Base-by-base conservation (phyloP, 2,797 vertebrate species). In the Limnodromus scolopaceus region DNA sequence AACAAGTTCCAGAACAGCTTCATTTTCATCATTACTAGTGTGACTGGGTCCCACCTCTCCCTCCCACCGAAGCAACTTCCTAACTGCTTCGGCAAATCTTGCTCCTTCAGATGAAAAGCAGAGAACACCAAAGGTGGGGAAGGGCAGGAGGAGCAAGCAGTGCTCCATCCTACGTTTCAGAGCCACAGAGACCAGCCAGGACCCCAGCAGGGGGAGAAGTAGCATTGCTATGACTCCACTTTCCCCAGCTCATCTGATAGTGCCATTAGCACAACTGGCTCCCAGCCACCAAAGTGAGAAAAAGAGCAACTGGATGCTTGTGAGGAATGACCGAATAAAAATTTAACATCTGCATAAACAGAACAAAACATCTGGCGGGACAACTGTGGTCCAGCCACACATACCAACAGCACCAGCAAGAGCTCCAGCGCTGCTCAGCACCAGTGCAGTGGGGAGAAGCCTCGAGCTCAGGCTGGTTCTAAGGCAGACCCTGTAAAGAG, bases 341-440 rank as follows among this genome's bases (percentile, higher is more conserved):
- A 57, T 27, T 60, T 72, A 91, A 89, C 2, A 0, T 84, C 75
- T 69, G 32, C 76, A 75, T 43, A 91, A 96, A 89, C 14, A 69
- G 74, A 92, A 77, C 36, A 88, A 91, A 92, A 88, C 68, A 82
- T 92, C 77, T 92, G 86, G 81, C 7, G 23, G 57, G 77, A 90
- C 0, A 1, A 79, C 39, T 34, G 43, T 1, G 3, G 41, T 82
- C 68, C 92, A 92, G 60, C 70, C 70, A 89, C 82, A 80, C 0
- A 0, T 48, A 84, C 38, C 14, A 5, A 60, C 0, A 0, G 61
- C 69, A 95, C n/a, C 84, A 92, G 76, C 78, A 91, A 81, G 72
- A 95, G 43, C 66, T 77, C 63, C 16, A 8, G 74, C 6, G 2
- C 64, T 83, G 79, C 60, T 89, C 60, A 84, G 90, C 9, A 3